Percentiles rank a stretch among this genome's conserved stretches.
Conservation (phyloP, 2,113 vertebrate species). For the Ptilonorhynchus violaceus region DNA sequence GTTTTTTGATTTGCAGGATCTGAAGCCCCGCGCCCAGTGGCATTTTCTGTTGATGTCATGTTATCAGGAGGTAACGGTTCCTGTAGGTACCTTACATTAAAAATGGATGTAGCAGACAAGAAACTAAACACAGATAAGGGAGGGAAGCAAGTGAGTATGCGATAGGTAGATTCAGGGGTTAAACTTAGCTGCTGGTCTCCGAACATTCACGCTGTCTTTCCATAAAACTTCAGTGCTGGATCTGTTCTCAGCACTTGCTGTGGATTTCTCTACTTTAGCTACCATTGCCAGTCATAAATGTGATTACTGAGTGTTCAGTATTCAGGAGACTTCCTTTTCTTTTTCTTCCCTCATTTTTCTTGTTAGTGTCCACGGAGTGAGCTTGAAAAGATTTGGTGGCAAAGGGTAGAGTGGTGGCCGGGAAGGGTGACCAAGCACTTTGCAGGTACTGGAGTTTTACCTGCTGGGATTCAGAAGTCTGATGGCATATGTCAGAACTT, state of each 20-base stretch:
- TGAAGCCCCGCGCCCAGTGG: not conserved
- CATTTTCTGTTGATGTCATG: not conserved
- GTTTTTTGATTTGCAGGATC: not conserved
- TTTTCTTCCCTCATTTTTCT: not conserved
- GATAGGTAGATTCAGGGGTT: not conserved
- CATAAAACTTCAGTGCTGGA: not conserved
- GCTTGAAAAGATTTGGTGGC: not conserved
- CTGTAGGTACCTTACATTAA: not conserved
- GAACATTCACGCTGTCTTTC: not conserved
- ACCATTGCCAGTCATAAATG: not conserved
- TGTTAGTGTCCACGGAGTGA: not conserved
- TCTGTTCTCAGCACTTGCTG: not conserved
- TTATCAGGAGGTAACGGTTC: not conserved
- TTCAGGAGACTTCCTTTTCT: not conserved
- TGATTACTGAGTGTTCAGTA: not conserved
- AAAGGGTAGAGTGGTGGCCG: not conserved
- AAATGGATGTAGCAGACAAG: not conserved
- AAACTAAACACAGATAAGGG: not conserved
- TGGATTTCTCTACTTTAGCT: not conserved
- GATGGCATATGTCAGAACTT: not conserved
- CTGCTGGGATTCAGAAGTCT: not conserved
- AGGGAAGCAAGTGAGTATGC: not conserved
- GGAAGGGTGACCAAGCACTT: not conserved
- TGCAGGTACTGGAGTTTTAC: not conserved
- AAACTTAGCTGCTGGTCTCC: not conserved